Evolutionary conservation across 2,797 vertebrate species (phyloP).

Genomic region (Pterois miles): DNA sequence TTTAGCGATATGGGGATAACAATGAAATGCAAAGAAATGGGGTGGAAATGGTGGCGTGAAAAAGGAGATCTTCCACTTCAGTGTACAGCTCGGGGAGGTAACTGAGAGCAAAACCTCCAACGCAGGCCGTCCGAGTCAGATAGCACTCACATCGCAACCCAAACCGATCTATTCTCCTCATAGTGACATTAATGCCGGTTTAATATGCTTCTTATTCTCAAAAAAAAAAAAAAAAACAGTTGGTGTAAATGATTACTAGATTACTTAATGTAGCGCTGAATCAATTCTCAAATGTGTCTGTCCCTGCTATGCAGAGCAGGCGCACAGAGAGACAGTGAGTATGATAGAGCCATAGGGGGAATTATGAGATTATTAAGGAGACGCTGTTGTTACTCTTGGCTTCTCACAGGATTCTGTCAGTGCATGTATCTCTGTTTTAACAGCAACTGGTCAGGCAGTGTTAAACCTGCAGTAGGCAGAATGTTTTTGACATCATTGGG

Average conservation of each 20-base stretch:
- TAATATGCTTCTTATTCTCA: constrained; percentile 77
- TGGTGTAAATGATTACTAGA: constrained; percentile 81
- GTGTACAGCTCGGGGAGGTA: constrained; percentile 70
- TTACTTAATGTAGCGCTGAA: constrained; percentile 85
- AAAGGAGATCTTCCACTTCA: constrained; percentile 76
- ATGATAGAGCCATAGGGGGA: constrained; percentile 78
- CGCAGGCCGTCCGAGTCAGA: constrained; percentile 54
- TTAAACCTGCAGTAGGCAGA: constrained; percentile 29
- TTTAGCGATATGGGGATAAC: constrained; percentile 35
- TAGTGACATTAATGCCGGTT: constrained; percentile 78
- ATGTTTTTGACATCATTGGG: no score
- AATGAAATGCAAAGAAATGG: constrained; percentile 66
- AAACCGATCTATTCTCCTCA: constrained; percentile 41
- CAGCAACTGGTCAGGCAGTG: constrained; percentile 50
- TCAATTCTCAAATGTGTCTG: constrained; percentile 81
- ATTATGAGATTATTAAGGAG: constrained; percentile 72
- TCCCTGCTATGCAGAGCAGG: constrained; percentile 55
- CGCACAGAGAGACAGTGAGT: constrained; percentile 60
- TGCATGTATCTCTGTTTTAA: constrained; percentile 51
- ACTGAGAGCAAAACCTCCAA: constrained; percentile 43
- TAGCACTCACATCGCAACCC: constrained; percentile 58
- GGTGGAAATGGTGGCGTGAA: constrained; percentile 67
- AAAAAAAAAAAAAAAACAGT: constrained; percentile 61
- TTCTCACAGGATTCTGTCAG: constrained; percentile 59
- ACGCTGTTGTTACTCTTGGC: constrained; percentile 73